Percentiles rank a stretch among this genome's conserved stretches.
Evolutionary conservation across 2,113 vertebrate genomes (phyloP).

Genomic region (Pagrus major): DNA sequence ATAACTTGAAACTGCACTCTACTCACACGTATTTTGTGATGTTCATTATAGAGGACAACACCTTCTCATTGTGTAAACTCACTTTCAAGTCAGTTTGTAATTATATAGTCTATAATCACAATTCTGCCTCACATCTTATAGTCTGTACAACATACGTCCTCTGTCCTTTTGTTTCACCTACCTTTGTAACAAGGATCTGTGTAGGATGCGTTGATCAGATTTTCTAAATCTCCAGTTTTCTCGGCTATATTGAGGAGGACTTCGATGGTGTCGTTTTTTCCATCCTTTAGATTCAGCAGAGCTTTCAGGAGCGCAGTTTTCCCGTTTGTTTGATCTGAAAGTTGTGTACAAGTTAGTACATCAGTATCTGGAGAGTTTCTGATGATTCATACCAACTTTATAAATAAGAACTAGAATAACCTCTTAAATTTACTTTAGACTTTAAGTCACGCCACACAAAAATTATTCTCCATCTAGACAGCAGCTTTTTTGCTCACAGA

Average conservation of each 20-base stretch:
- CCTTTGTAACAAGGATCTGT: constrained; percentile 88
- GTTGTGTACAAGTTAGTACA: not conserved
- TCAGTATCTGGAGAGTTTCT: not conserved
- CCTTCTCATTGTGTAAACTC: too few relatives aligned
- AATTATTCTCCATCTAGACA: too few relatives aligned
- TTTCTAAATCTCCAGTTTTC: constrained; percentile 86
- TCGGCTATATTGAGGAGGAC: constrained; percentile 88
- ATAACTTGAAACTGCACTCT: too few relatives aligned
- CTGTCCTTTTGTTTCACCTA: constrained; percentile 54
- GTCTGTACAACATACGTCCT: not conserved
- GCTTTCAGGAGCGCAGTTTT: constrained; percentile 92
- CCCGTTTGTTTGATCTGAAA: constrained; percentile 87
- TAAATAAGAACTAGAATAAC: not conserved
- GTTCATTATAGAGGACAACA: too few relatives aligned
- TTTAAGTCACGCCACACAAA: too few relatives aligned
- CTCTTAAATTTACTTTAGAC: not conserved
- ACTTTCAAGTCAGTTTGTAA: too few relatives aligned
- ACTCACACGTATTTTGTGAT: too few relatives aligned
- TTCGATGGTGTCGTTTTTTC: constrained; percentile 87
- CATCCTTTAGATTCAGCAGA: constrained; percentile 88
- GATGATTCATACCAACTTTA: not conserved
- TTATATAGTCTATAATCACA: too few relatives aligned
- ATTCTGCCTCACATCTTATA: not conserved
- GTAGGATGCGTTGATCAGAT: constrained; percentile 89
- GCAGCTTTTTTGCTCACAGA: not conserved